Evolutionary conservation across 2,888 invertebrate species (phyloP).

Genomic region (Strigamia maritima): DNA sequence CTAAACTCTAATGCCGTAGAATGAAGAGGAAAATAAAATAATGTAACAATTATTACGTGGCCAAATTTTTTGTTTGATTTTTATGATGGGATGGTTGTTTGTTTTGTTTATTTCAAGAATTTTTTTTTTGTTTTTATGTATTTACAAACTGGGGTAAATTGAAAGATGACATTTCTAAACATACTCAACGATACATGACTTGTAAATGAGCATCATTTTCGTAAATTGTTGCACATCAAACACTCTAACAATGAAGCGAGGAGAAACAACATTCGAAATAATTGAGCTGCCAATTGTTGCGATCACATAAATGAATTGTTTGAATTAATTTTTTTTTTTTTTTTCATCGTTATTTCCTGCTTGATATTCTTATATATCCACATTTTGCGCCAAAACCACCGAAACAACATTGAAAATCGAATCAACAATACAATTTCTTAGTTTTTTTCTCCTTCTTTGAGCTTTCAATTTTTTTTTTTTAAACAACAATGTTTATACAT

Average conservation of each 20-base stretch:
- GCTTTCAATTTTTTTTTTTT: neutral
- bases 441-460: neutral
- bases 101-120: neutral
- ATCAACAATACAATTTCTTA: neutral
- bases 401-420: neutral
- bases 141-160: neutral
- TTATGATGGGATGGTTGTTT: neutral
- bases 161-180: neutral
- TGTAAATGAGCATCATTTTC: neutral
- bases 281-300: slow-evolving; percentile 10
- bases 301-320: neutral
- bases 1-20: neutral
- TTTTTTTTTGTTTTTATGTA: neutral
- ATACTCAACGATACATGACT: slow-evolving; percentile 7
- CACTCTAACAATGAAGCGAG: neutral
- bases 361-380: neutral
- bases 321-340: neutral
- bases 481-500: slow-evolving; percentile 9
- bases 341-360: neutral
- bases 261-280: slow-evolving; percentile 12
- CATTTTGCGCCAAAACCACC: neutral
- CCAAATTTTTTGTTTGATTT: neutral
- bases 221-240: slow-evolving; percentile 10
- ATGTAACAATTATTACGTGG: neutral
- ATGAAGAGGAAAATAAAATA: neutral